Percentiles rank a stretch among this genome's conserved stretches.
These are phyloP conservation scores for Cyprinodon diabolis DNA, from an alignment of 2,797 vertebrate species.

Conservation along the genomic window DNA sequence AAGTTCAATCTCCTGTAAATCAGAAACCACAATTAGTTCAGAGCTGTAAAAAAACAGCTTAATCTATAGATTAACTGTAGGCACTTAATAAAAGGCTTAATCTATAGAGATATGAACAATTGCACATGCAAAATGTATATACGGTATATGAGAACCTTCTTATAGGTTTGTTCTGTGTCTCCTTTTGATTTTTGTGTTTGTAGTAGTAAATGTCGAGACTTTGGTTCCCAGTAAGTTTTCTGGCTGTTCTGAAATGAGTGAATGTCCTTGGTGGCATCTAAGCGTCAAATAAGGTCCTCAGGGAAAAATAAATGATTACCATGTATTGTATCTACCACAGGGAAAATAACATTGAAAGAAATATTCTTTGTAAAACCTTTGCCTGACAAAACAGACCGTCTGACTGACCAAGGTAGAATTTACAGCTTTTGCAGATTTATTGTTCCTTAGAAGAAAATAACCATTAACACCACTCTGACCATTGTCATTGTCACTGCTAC, in stretches of 20 bases:
- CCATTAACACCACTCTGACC: too few relatives aligned
- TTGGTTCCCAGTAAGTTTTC: constrained; percentile 39
- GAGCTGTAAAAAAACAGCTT: too few relatives aligned
- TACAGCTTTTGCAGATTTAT: too few relatives aligned
- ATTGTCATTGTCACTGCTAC: too few relatives aligned
- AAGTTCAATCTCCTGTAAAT: too few relatives aligned
- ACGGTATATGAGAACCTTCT: too few relatives aligned
- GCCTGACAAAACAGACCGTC: constrained; percentile 8
- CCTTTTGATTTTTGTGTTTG: constrained; percentile 32
- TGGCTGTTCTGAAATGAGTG: constrained; percentile 42
- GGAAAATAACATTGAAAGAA: constrained; percentile 28
- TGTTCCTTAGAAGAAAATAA: too few relatives aligned
- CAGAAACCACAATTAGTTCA: too few relatives aligned
- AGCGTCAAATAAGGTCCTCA: constrained; percentile 23
- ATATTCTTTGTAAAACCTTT: constrained; percentile 11
- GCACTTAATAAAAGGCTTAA: too few relatives aligned
- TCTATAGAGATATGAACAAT: too few relatives aligned
- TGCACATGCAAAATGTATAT: too few relatives aligned
- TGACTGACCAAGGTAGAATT: background rate
- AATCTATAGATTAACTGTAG: too few relatives aligned
- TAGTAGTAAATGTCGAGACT: constrained; percentile 55
- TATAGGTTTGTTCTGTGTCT: background rate
- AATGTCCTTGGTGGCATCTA: constrained; percentile 35
- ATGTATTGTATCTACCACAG: background rate
- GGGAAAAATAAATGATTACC: constrained; percentile 15